Evolutionary conservation across 2,797 vertebrate genomes (phyloP).

Genomic region (Coregonus suidteri): DNA sequence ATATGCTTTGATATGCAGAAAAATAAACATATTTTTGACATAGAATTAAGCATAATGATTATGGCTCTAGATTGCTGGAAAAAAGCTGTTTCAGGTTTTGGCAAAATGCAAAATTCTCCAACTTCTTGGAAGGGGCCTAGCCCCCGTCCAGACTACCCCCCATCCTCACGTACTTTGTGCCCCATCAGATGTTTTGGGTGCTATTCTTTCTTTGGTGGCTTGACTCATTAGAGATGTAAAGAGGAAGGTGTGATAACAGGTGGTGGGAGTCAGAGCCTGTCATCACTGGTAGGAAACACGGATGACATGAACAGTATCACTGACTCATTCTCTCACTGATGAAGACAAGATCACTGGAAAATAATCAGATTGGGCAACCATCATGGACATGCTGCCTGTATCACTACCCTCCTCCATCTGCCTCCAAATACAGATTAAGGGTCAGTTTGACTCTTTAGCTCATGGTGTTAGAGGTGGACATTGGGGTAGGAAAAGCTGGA

Average conservation of each 20-base stretch:
- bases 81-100: too few relatives aligned
- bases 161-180: too few relatives aligned
- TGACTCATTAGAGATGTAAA: not conserved
- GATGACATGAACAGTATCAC: not conserved
- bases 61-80: too few relatives aligned
- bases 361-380: not conserved
- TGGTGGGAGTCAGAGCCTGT: not conserved
- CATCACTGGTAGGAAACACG: not conserved
- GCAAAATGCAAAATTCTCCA: too few relatives aligned
- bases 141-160: too few relatives aligned
- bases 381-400: not conserved
- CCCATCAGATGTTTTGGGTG: too few relatives aligned
- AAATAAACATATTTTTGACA: too few relatives aligned
- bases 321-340: conserved; percentile 3
- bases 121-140: too few relatives aligned
- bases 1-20: too few relatives aligned
- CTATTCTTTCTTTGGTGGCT: not conserved
- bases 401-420: not conserved
- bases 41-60: too few relatives aligned
- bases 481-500: not conserved
- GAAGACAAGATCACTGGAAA: conserved; percentile 19
- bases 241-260: not conserved
- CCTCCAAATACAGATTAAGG: not conserved
- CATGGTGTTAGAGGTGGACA: not conserved
- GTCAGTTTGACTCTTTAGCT: not conserved